Conservation (phyloP, 2,797 vertebrate species). For the Acrocephalus scirpaceus region DNA sequence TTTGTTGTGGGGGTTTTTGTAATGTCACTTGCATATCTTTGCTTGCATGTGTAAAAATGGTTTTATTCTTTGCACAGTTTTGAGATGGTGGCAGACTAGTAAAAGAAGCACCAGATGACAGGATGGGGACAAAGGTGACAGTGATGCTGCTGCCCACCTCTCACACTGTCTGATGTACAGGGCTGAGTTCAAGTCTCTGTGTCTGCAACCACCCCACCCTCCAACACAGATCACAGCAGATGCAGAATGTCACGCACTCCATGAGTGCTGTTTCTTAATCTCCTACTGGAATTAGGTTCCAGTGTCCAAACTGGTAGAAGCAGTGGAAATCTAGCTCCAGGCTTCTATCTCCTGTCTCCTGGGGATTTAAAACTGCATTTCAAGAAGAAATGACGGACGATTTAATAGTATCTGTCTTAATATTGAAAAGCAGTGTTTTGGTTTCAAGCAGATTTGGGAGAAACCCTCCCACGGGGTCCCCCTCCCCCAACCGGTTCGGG, state of each 20-base stretch:
- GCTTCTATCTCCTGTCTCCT: neutral
- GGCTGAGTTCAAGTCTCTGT: neutral
- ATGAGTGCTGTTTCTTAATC: neutral
- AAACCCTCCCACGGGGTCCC: no score
- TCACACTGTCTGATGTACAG: accelerated
- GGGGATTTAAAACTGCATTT: neutral
- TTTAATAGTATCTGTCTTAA: neutral
- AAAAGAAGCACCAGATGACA: neutral
- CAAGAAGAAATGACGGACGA: neutral
- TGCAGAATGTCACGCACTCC: neutral
- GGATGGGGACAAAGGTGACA: neutral
- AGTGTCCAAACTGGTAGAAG: neutral
- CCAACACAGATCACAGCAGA: neutral
- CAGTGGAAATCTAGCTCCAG: neutral
- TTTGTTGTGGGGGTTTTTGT: neutral
- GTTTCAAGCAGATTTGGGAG: no score
- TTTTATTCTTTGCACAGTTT: neutral
- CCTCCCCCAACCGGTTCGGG: no score
- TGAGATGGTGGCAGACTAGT: neutral
- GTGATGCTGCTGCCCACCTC: accelerated
- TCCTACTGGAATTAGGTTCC: neutral
- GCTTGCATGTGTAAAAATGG: neutral
- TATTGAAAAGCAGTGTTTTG: neutral
- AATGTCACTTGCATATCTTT: neutral
- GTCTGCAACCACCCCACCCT: neutral